Percentiles rank a stretch among this genome's conserved stretches.
Conservation (phyloP, 1,140 invertebrate species). For the Polyergus mexicanus region DNA sequence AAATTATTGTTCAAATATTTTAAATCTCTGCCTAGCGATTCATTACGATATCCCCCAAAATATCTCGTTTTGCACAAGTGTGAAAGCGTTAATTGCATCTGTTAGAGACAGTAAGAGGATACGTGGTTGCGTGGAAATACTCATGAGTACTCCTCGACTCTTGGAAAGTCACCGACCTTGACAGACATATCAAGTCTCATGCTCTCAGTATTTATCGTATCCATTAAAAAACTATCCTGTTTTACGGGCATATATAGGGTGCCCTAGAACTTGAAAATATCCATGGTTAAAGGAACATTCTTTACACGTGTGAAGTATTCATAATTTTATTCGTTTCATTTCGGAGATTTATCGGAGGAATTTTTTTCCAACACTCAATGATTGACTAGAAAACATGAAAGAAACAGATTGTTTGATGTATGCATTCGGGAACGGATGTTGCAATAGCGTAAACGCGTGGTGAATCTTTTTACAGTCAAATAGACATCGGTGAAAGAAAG, state of each 20-base stretch:
- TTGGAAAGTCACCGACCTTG: slow-evolving; percentile 75
- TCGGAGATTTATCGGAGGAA: background rate
- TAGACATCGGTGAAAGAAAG: too few relatives aligned
- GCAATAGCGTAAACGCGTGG: too few relatives aligned
- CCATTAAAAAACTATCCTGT: background rate
- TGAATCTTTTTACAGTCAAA: too few relatives aligned
- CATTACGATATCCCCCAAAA: too few relatives aligned
- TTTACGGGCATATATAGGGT: background rate
- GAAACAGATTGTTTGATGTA: too few relatives aligned
- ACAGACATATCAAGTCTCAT: slow-evolving; percentile 57
- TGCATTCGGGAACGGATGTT: too few relatives aligned
- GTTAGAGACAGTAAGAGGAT: slow-evolving; percentile 52
- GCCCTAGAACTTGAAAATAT: background rate
- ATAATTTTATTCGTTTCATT: background rate
- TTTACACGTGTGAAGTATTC: background rate
- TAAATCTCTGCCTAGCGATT: too few relatives aligned
- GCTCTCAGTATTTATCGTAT: background rate
- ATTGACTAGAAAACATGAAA: too few relatives aligned
- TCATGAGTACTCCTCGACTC: slow-evolving; percentile 40
- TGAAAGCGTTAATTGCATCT: background rate
- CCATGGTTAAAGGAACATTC: background rate
- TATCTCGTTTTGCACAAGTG: background rate
- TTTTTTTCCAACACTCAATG: too few relatives aligned
- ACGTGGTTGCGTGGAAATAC: slow-evolving; percentile 60
- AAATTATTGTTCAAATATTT: too few relatives aligned